Base-by-base conservation (phyloP, 1,140 invertebrate genomes). In the Eufriesea mexicana region DNA sequence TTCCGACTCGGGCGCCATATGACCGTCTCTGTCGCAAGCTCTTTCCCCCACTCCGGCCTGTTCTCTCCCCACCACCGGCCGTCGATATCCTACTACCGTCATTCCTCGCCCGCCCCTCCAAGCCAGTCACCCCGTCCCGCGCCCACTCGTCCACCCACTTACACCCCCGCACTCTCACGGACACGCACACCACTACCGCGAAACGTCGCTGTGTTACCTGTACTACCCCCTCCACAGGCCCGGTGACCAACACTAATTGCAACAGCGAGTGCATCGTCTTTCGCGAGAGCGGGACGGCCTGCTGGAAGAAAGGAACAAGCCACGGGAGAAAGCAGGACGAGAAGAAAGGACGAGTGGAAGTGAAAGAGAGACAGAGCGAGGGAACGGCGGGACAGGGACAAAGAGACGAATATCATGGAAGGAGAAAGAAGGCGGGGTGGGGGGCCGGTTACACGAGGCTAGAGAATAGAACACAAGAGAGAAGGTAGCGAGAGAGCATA, bases 1-100 rank as follows among this genome's bases (percentile, higher is more conserved):
- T 90, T 86, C 88, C 86, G 86, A 86, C 81, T 91, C 89, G 90
- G 90, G 91, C 92, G 92, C 91, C 92, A 91, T 91, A 91, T 91
- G 90, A 92, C 90, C 89, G 89, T 92, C 90, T 91, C 88, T 92
- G 89, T 91, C 88, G 86, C 87, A 85, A 86, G 88, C 76, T 90
- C 76, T 89, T 87, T 82, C 59, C 80, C 85, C 80, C 81, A 70
- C 83, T 62, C 64, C 64, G 55, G n/a, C 28, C 76, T 74, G 62
- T 87, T 68, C 81, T 61, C 81, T 84, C 86, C 78, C 77, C 64
- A 84, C 84, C 67, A 68, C 73, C 49, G 61, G 66, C 78, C 66
- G 66, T 62, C 72, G 79, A 73, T 72, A 86, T 85, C 84, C 85
- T 86, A 81, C 85, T 74, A 82, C 85, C 85, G 84, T 83, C 79